Evolutionary conservation across 2,113 vertebrate species (phyloP).

Genomic region (Microtus oregoni): DNA sequence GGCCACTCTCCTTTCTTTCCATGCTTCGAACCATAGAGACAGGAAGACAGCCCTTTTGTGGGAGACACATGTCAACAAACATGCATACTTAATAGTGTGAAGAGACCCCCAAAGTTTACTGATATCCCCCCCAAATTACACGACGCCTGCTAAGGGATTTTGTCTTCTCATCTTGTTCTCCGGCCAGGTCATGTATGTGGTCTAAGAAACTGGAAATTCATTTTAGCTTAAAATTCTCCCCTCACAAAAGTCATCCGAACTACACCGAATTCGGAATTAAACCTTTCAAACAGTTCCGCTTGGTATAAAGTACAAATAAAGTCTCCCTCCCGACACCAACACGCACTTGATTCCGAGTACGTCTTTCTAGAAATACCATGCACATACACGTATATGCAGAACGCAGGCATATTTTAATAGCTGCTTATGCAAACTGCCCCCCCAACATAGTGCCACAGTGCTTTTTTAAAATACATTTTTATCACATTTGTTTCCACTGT

Average conservation of each 20-base stretch:
- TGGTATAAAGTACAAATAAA: constrained; percentile 45
- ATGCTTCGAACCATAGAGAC: not conserved
- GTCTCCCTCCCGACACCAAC: not conserved
- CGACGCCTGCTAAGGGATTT: not conserved
- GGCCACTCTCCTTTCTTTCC: not conserved
- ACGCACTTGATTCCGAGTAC: not conserved
- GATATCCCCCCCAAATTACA: not conserved
- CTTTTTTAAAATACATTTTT: not conserved
- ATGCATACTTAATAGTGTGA: not conserved
- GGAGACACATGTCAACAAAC: not conserved
- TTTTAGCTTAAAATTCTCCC: constrained; percentile 42
- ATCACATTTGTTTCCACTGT: not conserved
- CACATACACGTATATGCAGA: not conserved
- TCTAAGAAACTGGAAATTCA: not conserved
- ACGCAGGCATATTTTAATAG: not conserved
- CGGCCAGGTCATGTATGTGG: not conserved
- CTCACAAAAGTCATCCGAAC: constrained; percentile 30
- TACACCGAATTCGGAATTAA: not conserved
- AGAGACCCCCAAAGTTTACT: not conserved
- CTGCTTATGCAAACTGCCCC: not conserved
- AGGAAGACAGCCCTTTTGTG: not conserved
- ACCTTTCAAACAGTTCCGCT: not conserved
- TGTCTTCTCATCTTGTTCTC: not conserved
- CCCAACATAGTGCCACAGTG: not conserved
- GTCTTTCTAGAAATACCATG: constrained; percentile 49